Evolutionary conservation across 1,140 invertebrate species (phyloP).

Genomic region (Eriosoma lanigerum): DNA sequence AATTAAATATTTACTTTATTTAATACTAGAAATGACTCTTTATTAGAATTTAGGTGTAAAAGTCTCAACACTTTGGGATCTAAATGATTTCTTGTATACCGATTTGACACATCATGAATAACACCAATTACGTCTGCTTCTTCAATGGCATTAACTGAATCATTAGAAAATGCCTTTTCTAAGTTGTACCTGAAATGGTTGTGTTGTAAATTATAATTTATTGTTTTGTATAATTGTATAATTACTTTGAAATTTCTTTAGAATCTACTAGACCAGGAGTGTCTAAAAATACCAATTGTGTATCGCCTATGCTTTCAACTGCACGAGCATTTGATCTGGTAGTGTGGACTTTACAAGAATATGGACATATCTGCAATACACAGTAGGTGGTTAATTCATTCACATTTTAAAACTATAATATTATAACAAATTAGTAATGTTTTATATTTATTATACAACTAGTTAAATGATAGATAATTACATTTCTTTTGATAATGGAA

Average conservation of each 20-base stretch:
- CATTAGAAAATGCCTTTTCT: constrained; percentile 66
- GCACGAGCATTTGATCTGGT: constrained; percentile 74
- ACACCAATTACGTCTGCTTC: constrained; percentile 82
- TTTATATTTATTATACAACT: neutral
- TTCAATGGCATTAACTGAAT: constrained; percentile 67
- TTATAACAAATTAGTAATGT: neutral
- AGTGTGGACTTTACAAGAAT: constrained; percentile 88
- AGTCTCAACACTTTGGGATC: constrained; percentile 71
- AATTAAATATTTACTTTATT: constrained; percentile 72
- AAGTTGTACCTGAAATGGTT: constrained; percentile 65
- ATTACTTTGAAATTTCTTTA: constrained; percentile 54
- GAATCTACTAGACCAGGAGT: constrained; percentile 77
- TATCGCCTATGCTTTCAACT: constrained; percentile 70
- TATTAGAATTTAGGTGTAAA: constrained; percentile 65
- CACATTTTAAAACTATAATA: neutral
- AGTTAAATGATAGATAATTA: constrained; percentile 58
- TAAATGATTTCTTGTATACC: constrained; percentile 67
- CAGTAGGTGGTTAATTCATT: constrained; percentile 11
- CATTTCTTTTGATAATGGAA: constrained; percentile 75
- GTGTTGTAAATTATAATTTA: constrained; percentile 49
- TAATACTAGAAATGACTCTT: constrained; percentile 77
- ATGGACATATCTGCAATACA: constrained; percentile 74
- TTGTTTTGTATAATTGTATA: neutral
- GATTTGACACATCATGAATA: constrained; percentile 79
- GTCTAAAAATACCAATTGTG: constrained; percentile 86